Evolutionary conservation across 2,113 vertebrate species (phyloP).

Genomic region (Zosterops hypoxanthus): DNA sequence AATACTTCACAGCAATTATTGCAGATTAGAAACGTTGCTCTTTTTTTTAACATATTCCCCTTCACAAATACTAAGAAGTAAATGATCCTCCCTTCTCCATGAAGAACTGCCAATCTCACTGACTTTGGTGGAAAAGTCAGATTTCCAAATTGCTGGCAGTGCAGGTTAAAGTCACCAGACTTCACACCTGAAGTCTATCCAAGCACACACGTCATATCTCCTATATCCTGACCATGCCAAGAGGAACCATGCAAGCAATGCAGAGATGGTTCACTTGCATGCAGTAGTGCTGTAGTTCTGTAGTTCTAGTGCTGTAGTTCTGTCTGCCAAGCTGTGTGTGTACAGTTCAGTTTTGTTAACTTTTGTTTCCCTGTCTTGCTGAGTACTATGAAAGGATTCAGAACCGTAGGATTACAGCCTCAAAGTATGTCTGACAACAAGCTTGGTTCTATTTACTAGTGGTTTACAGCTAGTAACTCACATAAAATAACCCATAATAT

Average conservation of each 20-base stretch:
- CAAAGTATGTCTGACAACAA: not conserved
- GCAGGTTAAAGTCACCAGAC: not conserved
- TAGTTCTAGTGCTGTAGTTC: not conserved
- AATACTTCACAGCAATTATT: not conserved
- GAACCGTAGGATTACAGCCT: not conserved
- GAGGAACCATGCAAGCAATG: not conserved
- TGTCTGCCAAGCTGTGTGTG: not conserved
- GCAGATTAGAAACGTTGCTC: not conserved
- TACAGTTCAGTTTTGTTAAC: not conserved
- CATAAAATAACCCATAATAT: not conserved
- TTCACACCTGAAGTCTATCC: not conserved
- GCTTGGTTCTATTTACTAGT: not conserved
- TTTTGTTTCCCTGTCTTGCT: not conserved
- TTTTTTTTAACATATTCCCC: not conserved
- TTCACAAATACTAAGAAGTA: not conserved
- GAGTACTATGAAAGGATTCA: not conserved
- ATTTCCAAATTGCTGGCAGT: not conserved
- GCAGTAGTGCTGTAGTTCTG: not conserved
- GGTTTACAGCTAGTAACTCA: not conserved
- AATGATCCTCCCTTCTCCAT: not conserved
- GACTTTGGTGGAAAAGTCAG: not conserved
- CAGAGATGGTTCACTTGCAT: not conserved
- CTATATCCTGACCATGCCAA: not conserved
- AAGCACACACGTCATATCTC: accelerated
- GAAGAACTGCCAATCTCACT: not conserved